Evolutionary conservation across 2,888 invertebrate species (phyloP), one percentile per base, ranked within the genome.

Genomic region (Pecten maximus): DNA sequence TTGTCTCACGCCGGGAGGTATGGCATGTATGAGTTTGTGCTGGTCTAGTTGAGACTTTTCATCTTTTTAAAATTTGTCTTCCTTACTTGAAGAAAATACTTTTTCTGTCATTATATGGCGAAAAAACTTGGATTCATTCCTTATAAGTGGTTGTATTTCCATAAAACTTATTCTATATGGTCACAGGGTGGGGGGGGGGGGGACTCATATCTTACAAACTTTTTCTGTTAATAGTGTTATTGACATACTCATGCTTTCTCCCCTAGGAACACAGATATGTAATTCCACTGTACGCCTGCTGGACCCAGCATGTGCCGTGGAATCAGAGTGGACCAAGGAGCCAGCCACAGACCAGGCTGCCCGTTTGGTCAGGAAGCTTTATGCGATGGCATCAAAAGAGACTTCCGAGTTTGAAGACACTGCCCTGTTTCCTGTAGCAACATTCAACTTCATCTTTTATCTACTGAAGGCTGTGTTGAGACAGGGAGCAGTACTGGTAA

Each of bases 381-480:
- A 94, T 89, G 35, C 91, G 0, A 90, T 90, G 40, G 92, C 93
- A 10, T 91, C 92, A 16, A 87, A 90, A 40, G 92, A 90, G 4
- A 87, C 74, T 23, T 74, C 87, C 1, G 90, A 93, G n/a, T 90
- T 90, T 0, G 88, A 92, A 10, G 92, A 92, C 0, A 89, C 91
- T 3, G 88, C 88, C 39, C 89, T 94, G 94, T 97, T 98, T 94
- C 97, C 97, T 0, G 98, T 98, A 0, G 98, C 98, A 0, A 98
- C 98, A 0, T 98, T 99, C 97, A 98, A 98, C 94, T 99, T 98
- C 96, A 97, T 98, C 19, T 99, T 98, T 96, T 98, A 98, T 23
- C 97, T 99, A 94, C 96, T 99, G 6, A 98, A 94, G 44, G 93
- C 93, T 87, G 94, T 96, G 88, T 91, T 97, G 87, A 93, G 91